These are phyloP conservation scores for Poeciliopsis turrubarensis DNA, from an alignment of 2,113 vertebrate genomes.

Conservation along the genomic window DNA sequence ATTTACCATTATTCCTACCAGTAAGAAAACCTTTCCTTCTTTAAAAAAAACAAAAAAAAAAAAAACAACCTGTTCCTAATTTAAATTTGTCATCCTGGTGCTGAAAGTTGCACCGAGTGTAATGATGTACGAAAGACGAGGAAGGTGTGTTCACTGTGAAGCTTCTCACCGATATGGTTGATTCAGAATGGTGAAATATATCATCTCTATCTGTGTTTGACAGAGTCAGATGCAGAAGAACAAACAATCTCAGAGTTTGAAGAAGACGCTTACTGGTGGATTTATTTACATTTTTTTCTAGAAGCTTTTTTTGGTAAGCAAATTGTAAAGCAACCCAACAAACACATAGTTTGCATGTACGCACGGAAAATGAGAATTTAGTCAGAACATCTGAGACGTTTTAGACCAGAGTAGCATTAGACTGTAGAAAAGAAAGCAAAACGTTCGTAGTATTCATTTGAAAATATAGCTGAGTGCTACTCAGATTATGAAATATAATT, in stretches of 20 bases:
- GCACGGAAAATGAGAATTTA: background rate
- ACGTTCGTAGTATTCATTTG: too few species aligned
- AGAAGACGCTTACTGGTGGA: background rate
- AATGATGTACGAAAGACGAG: conserved; percentile 29
- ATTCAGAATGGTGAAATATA: too few species aligned
- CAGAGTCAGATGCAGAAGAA: background rate
- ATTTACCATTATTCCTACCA: background rate
- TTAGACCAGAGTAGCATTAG: background rate
- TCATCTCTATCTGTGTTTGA: background rate
- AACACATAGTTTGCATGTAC: background rate
- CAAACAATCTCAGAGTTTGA: background rate
- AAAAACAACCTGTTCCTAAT: background rate
- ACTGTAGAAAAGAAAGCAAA: background rate
- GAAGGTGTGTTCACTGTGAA: conserved; percentile 4
- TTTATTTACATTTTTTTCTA: background rate
- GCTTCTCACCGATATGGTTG: background rate
- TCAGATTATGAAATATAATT: background rate
- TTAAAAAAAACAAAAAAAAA: background rate
- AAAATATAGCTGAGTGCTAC: background rate
- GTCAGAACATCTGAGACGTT: background rate
- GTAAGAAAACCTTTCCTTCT: too few species aligned
- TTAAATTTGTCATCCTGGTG: background rate
- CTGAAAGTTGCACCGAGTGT: conserved; percentile 20
- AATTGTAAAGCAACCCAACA: background rate
- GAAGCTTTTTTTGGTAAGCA: background rate